Base-by-base conservation (phyloP, 1,140 invertebrate species). In the Pseudomyrmex sp. region DNA sequence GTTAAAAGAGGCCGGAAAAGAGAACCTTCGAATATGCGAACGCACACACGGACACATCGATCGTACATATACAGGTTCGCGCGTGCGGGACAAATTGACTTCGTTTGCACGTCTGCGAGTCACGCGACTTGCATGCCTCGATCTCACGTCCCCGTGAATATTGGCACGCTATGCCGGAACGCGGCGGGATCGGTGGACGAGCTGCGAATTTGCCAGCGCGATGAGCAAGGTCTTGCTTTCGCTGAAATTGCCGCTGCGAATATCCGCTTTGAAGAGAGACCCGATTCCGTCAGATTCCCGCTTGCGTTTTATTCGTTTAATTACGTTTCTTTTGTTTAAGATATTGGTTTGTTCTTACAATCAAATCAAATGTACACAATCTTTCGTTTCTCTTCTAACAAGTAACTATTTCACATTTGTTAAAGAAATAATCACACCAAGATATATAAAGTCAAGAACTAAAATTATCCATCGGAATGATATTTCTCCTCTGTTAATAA, bases 131-230 rank as follows among this genome's bases (percentile, higher is more conserved):
- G 50, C 75, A 52, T 77, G 63, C 63, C 68, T 61, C 77, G 68
- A 50, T 82, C 56, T 61, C 63, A 77, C 52, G 63, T 68, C 52
- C 35, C 52, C 52, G 62, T 77, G 75, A 77, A 77, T 68, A 77
- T 77, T 77, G 75, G 75, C 63, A 77, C 62, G 75, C 35, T 68
- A 68, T 48, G 18, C 12, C 18, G 26, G 61, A 65, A 76, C 62
- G 74, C 15, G 82, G 61, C 80, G 83, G 35, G 83, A 73, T 87
- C 84, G 44, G 26, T 1, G n/a, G 58, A 72, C 20, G 66, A 85
- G 61, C 83, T 10, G 52, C 68, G 58, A 80, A 69, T 85, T 74
- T 48, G 56, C 82, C 87, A 90, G 84, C 72, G 85, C 90, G 85
- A 26, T 12, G 63, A 23, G 62, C 50, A 56, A 76, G 23, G 50